A percentile compares a stretch with the other conserved stretches of the same genome.
Conservation (phyloP, 1,140 invertebrate genomes). For the Listronotus bonariensis region DNA sequence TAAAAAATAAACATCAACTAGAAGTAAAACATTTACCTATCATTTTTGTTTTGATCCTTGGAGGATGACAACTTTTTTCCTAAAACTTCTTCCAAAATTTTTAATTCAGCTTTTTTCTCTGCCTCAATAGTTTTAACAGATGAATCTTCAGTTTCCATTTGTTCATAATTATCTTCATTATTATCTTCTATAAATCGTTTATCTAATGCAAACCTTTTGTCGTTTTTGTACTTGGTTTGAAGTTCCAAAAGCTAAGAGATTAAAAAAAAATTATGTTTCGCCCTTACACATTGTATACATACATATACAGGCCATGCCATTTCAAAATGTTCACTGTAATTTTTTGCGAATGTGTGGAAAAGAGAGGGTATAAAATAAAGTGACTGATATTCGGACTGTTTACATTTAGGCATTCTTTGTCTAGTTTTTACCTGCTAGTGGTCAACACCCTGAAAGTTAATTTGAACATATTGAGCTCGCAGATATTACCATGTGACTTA, state of each 20-base stretch:
- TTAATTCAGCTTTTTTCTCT: constrained; percentile 63
- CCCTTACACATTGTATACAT: too few species aligned
- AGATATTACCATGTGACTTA: too few species aligned
- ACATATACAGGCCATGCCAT: too few species aligned
- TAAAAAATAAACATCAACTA: too few species aligned
- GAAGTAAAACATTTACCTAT: background rate
- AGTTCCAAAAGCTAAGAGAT: constrained; percentile 59
- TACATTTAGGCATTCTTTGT: too few species aligned
- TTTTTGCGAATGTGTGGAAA: too few species aligned
- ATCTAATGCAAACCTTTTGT: constrained; percentile 65
- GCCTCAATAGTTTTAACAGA: constrained; percentile 50
- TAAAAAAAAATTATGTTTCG: background rate
- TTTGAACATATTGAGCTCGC: too few species aligned
- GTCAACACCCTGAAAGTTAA: too few species aligned
- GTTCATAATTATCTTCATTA: constrained; percentile 39
- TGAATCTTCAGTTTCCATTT: constrained; percentile 21
- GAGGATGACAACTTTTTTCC: constrained; percentile 37
- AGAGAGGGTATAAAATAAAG: too few species aligned
- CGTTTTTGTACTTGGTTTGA: constrained; percentile 63
- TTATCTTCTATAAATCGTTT: constrained; percentile 62
- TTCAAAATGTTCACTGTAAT: too few species aligned
- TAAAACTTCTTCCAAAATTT: constrained; percentile 63
- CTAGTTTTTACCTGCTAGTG: too few species aligned
- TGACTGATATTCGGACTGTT: too few species aligned
- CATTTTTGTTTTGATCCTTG: background rate